These are phyloP conservation scores for Xylota segnis DNA, from an alignment of 2,888 invertebrate genomes.

Conservation along the genomic window DNA sequence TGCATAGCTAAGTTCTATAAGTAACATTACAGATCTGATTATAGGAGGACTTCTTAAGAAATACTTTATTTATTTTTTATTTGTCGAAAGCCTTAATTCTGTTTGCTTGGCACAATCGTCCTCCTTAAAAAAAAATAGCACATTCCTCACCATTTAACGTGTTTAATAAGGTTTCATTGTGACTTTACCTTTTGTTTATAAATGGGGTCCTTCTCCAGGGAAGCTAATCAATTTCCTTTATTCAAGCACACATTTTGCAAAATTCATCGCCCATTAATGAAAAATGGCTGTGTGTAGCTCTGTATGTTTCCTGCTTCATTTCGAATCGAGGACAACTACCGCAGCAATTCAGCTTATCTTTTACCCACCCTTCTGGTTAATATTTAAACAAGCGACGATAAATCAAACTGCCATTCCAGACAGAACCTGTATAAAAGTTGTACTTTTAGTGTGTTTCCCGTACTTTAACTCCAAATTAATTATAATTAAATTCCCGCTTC, in stretches of 20 bases:
- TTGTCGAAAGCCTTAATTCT: too few species aligned
- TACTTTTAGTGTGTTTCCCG: constrained; percentile 37
- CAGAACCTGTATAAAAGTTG: constrained; percentile 28
- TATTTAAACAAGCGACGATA: constrained; percentile 37
- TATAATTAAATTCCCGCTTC: constrained; percentile 73
- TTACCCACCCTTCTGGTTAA: not conserved
- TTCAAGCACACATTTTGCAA: not conserved
- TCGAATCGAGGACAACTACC: not conserved
- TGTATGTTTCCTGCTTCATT: not conserved
- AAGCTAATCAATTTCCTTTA: not conserved
- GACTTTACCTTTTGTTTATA: not conserved
- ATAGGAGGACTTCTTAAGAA: too few species aligned
- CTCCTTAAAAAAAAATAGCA: too few species aligned
- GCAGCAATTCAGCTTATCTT: not conserved
- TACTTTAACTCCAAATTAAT: constrained; percentile 67
- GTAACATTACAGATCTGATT: too few species aligned
- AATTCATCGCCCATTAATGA: not conserved
- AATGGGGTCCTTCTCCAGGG: not conserved
- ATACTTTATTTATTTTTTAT: too few species aligned
- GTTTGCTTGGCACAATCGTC: too few species aligned
- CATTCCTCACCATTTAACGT: too few species aligned
- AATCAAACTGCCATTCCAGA: constrained; percentile 51
- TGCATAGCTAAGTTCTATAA: too few species aligned
- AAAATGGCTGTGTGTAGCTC: not conserved
- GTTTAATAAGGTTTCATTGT: not conserved